Evolutionary conservation across 2,888 invertebrate genomes (phyloP), one percentile per base, ranked within the genome.

Genomic region (Aphidius colemani): DNA sequence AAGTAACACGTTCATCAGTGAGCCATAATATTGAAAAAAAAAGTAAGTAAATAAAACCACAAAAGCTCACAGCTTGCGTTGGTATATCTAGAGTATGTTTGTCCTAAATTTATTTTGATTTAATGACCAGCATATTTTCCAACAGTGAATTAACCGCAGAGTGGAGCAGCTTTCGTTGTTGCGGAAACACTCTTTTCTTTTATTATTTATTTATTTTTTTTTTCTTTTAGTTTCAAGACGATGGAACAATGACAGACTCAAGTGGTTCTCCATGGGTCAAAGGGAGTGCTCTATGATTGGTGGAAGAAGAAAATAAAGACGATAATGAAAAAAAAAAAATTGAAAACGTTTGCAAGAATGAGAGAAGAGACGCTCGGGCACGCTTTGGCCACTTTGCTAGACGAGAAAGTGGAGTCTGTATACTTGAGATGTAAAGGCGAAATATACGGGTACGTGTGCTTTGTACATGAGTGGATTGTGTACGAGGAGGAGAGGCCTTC

Each of bases 41-140:
- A 30, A 0, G 30, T 30, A 30, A 30, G 5, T 30, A 30, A 30
- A 30, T 30, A 30, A 13, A 59, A 46, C 44, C 48, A 59, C 59
- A 43, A 56, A 51, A 51, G 51, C 7, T 18, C 39, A 10, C 51
- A 51, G 18, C 30, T 39, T 9, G 30, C 7, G 39, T 9, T 9
- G 40, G 41, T 48, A 53, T 53, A 53, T 53, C 18, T 8, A 59
- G 53, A 13, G 48, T 53, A n/a, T 53, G 59, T 53, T 59, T 41
- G 46, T 57, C 45, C 45, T 57, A 30, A 30, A 30, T 30, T 30
- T 30, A 4, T 18, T 49, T 49, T 40, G 64, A 62, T 70, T 71
- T 78, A 79, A 79, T 78, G 78, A 78, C 79, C 79, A 73, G 69
- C 79, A 79, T 79, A 72, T 77, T 77, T 76, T 71, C 70, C 71